These are phyloP conservation scores for Novumbra hubbsi DNA, from an alignment of 2,797 vertebrate genomes.

Conservation along the genomic window DNA sequence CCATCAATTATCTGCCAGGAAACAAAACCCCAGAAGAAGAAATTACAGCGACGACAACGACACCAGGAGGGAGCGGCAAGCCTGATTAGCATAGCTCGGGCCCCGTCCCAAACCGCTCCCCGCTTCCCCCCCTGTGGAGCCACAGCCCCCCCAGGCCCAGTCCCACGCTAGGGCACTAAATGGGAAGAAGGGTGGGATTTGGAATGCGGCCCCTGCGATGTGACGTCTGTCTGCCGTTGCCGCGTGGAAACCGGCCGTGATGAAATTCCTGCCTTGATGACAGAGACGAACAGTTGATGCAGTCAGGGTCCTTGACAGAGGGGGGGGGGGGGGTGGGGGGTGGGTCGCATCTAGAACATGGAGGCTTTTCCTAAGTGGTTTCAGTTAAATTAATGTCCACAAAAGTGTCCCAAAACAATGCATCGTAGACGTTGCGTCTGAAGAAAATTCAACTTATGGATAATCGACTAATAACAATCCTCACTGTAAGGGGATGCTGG, in stretches of 20 bases:
- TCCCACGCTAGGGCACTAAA: constrained; percentile 75
- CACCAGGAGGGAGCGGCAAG: neutral
- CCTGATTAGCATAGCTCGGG: constrained; percentile 25
- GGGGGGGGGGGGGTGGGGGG: neutral
- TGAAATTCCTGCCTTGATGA: constrained; percentile 35
- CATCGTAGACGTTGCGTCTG: too few species aligned
- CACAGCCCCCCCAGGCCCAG: constrained; percentile 38
- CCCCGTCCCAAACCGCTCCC: constrained; percentile 10
- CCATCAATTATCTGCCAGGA: constrained; percentile 98
- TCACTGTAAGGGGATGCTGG: too few species aligned
- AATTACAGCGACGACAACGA: constrained; percentile 55
- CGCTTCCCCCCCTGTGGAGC: constrained; percentile 14
- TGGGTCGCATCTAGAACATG: constrained; percentile 19
- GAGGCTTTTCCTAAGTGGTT: neutral
- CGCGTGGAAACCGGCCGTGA: too few species aligned
- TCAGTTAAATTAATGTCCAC: too few species aligned
- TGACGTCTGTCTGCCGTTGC: constrained; percentile 36
- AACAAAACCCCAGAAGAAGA: constrained; percentile 89
- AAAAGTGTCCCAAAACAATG: too few species aligned
- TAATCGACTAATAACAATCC: too few species aligned
- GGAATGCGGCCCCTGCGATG: constrained; percentile 21
- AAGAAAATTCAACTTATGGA: too few species aligned
- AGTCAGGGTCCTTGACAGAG: constrained; percentile 31
- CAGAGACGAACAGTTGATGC: constrained; percentile 40
- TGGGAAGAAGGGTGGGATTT: neutral